Conservation (phyloP, 35 echinoderm and acorn worm genomes). For the Hemicentrotus pulcherrimus region DNA sequence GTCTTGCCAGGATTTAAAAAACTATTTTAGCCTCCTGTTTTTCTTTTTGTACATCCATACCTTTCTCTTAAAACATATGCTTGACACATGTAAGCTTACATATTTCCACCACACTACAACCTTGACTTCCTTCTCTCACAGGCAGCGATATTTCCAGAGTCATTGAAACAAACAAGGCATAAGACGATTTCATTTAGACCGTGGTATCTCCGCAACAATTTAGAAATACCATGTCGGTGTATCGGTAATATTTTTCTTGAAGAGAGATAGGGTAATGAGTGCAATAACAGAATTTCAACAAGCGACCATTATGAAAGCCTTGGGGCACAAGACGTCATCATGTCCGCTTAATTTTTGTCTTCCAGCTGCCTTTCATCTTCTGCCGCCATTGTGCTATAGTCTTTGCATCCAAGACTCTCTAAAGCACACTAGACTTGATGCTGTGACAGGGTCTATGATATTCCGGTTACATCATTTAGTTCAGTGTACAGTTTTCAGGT, state of each 20-base stretch:
- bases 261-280: neutral
- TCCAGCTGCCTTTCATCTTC: neutral
- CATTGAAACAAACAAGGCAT: neutral
- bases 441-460: neutral
- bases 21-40: neutral
- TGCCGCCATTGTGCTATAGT: neutral
- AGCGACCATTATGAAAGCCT: conserved; percentile 3
- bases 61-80: neutral
- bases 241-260: neutral
- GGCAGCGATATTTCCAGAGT: neutral
- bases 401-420: neutral
- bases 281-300: neutral
- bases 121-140: neutral
- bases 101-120: neutral
- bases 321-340: neutral
- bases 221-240: neutral
- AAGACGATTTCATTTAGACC: neutral
- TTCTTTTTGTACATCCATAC: neutral
- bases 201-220: neutral
- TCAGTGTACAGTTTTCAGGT: neutral
- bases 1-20: neutral
- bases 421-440: neutral
- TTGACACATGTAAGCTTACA: neutral
- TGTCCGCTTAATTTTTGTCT: conserved; percentile 18
- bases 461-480: neutral